phyloP scores from a whole-genome alignment of 2,888 invertebrate species.

The Leucozona laternaria region DNA sequence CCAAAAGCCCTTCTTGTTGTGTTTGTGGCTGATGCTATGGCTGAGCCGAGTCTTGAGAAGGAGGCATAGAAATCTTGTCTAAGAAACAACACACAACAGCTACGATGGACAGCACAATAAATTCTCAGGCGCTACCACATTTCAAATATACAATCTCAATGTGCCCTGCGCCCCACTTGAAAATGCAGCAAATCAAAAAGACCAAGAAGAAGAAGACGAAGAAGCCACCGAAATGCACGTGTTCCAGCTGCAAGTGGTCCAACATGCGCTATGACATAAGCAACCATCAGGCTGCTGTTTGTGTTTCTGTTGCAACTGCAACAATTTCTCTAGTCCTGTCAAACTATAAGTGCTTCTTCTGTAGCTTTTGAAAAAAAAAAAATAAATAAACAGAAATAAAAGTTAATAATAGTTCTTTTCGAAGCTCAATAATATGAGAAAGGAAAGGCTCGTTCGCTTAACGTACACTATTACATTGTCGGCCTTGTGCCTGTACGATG shows the following conservation, averaged over 20 bases:
- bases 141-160: constrained; percentile 69
- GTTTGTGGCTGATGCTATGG: neutral
- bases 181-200: neutral
- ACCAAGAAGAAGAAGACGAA: neutral
- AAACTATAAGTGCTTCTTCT: constrained; percentile 21
- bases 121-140: constrained; percentile 77
- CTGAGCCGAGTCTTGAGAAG: neutral
- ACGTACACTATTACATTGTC: constrained; percentile 16
- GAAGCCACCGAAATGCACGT: constrained; percentile 64
- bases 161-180: constrained; percentile 46
- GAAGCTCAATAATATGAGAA: constrained; percentile 62
- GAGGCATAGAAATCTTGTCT: neutral
- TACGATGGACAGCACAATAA: constrained; percentile 76
- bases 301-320: constrained; percentile 8
- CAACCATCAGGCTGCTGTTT: constrained; percentile 30
- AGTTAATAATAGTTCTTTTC: constrained; percentile 73
- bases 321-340: constrained; percentile 25
- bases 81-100: constrained; percentile 8
- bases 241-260: constrained; percentile 70
- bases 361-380: neutral
- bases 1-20: constrained; percentile 65
- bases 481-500: constrained; percentile 35
- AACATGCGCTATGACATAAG: constrained; percentile 69
- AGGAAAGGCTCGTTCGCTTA: constrained; percentile 31
- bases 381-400: constrained; percentile 17